Evolutionary conservation across 1,140 invertebrate species (phyloP).

Genomic region (Aporrectodea caliginosa): DNA sequence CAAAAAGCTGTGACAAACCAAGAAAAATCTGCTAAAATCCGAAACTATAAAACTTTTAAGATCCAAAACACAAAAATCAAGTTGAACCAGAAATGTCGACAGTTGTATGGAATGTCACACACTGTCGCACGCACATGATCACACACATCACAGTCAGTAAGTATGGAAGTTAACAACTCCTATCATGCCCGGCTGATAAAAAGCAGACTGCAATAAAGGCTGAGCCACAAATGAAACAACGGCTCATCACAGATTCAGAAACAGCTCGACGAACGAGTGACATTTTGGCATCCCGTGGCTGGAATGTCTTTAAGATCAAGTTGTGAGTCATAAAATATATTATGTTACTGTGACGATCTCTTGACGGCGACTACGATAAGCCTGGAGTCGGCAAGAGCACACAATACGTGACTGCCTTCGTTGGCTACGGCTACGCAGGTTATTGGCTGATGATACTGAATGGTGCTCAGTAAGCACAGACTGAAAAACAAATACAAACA

Average conservation of each 20-base stretch:
- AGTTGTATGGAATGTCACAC: neutral
- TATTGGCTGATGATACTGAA: slow-evolving; percentile 63
- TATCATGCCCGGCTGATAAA: no score
- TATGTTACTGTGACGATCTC: slow-evolving; percentile 12
- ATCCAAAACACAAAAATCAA: neutral
- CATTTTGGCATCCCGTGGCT: neutral
- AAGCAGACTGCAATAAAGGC: neutral
- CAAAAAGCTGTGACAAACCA: neutral
- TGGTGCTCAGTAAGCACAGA: slow-evolving; percentile 45
- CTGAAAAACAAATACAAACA: slow-evolving; percentile 41
- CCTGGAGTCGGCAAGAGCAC: slow-evolving; percentile 62
- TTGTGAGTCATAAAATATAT: neutral
- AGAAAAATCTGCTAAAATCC: no score
- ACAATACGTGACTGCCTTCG: slow-evolving; percentile 63
- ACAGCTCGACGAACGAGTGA: neutral
- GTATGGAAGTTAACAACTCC: no score
- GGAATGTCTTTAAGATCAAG: neutral
- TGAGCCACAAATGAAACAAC: neutral
- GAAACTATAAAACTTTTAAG: neutral
- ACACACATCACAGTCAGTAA: neutral
- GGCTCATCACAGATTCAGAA: neutral
- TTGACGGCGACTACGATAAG: slow-evolving; percentile 60
- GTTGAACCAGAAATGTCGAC: neutral
- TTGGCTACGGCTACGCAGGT: slow-evolving; percentile 61
- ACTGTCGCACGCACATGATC: neutral